Percentiles rank a stretch among this genome's conserved stretches.
These are phyloP conservation scores for Ursus arctos DNA, from an alignment of 2,113 vertebrate species.

Conservation along the genomic window DNA sequence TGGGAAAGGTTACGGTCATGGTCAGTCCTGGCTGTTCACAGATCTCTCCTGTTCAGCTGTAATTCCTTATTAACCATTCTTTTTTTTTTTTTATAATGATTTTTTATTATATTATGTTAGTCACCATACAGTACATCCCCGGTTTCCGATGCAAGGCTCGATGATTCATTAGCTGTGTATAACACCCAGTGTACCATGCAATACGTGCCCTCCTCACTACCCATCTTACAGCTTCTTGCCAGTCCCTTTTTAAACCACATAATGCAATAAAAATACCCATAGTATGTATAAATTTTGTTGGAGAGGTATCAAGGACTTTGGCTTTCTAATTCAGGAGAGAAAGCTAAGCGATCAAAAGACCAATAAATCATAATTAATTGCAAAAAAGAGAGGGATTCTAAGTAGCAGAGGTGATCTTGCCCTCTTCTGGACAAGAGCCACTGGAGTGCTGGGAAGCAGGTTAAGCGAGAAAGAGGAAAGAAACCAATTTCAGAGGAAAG, in stretches of 20 bases:
- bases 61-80: neutral
- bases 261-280: conserved; percentile 43
- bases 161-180: no score
- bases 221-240: neutral
- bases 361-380: conserved; percentile 55
- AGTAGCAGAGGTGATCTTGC: neutral
- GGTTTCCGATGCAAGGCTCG: no score
- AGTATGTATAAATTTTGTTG: conserved; percentile 21
- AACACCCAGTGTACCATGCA: no score
- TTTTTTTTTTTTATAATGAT: no score
- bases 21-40: conserved; percentile 87
- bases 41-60: neutral
- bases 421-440: conserved; percentile 32
- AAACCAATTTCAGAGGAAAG: conserved; percentile 41
- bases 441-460: neutral
- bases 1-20: conserved; percentile 88
- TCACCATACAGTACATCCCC: no score
- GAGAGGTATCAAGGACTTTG: conserved; percentile 42
- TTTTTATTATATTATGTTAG: no score
- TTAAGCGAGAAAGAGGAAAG: conserved; percentile 13
- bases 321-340: conserved; percentile 57
- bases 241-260: neutral
- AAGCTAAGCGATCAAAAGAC: conserved; percentile 48
- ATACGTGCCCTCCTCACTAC: no score
- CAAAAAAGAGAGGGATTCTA: conserved; percentile 47